These are phyloP conservation scores for Papilio demoleus DNA, from an alignment of 2,888 invertebrate species.

Conservation along the genomic window DNA sequence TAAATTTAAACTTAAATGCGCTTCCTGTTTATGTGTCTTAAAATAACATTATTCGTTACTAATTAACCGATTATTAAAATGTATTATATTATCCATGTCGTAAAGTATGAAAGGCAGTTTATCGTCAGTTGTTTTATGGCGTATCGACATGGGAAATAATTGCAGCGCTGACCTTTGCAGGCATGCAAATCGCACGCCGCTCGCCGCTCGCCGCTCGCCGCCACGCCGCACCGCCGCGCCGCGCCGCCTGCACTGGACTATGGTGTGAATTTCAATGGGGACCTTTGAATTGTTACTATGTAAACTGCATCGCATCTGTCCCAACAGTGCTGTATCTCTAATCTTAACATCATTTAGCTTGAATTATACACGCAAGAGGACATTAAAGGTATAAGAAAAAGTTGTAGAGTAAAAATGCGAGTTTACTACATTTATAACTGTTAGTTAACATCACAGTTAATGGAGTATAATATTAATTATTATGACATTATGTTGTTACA, in stretches of 20 bases:
- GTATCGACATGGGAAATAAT: conserved; percentile 57
- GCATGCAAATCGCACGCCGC: conserved; percentile 55
- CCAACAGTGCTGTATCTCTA: neutral
- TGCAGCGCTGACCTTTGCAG: conserved; percentile 63
- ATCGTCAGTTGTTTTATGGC: conserved; percentile 58
- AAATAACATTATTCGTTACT: neutral
- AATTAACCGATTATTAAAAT: neutral
- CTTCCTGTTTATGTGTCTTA: no score
- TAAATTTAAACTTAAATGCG: no score
- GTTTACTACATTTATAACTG: neutral
- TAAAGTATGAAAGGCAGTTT: conserved; percentile 40
- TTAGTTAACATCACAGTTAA: neutral
- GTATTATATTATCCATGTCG: conserved; percentile 21
- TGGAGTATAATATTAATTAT: neutral
- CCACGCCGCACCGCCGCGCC: conserved; percentile 22
- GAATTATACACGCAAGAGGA: neutral
- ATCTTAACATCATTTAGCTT: neutral
- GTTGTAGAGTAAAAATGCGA: no score
- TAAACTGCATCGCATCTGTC: conserved; percentile 43
- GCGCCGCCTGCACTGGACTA: conserved; percentile 35
- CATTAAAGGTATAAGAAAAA: neutral
- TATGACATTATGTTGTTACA: no score
- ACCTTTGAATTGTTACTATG: conserved; percentile 43
- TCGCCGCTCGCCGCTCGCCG: conserved; percentile 37
- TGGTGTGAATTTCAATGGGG: conserved; percentile 46